Base-by-base conservation (phyloP, 2,797 vertebrate species). In the Yasuhikotakia modesta region DNA sequence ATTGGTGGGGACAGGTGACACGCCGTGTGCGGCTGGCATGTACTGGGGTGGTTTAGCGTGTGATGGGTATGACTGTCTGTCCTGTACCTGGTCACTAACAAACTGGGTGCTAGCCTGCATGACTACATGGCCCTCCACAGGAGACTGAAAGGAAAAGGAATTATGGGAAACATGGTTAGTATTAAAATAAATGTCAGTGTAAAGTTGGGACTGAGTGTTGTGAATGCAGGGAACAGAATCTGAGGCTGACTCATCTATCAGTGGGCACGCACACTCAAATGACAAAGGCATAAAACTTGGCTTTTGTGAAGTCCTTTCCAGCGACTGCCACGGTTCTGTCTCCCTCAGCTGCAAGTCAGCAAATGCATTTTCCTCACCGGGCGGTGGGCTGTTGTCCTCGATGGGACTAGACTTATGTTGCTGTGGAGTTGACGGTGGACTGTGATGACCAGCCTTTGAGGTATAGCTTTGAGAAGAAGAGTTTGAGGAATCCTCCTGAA, bases 391-490 rank as follows among this genome's bases (percentile, higher is more conserved):
- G 77, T 88, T 90, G 83, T 75, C 92, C 87, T 95, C 94, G 86
- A 94, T 93, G 60, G 91, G 88, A 78, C 90, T 84, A 68, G 90
- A 73, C 16, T 84, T 80, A 66, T 92, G 94, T 19, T 84, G 78
- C 64, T 92, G 92, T 82, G 90, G 89, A 65, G 89, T 83, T 74
- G 90, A 81, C 30, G 91, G 65, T 48, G 89, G 90, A 79, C 87
- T 86, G 5, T 87, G 92, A 80, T 86, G 91, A 11, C 89, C 84
- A 79, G 90, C 81, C 7, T 94, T 94, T 95, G 96, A 98, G 96
- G 96, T 98, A 96, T 93, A 95, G 88, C 87, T 93, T 92, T 90
- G 82, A 79, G 96, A 93, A 91, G 92, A 95, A 86, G 93, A 92
- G 91, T 93, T 89, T 17, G 93, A 66, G 60, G 92, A 53, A 39